Base-by-base conservation (phyloP, 2,888 invertebrate genomes). In the Drosophila prostipennis region DNA sequence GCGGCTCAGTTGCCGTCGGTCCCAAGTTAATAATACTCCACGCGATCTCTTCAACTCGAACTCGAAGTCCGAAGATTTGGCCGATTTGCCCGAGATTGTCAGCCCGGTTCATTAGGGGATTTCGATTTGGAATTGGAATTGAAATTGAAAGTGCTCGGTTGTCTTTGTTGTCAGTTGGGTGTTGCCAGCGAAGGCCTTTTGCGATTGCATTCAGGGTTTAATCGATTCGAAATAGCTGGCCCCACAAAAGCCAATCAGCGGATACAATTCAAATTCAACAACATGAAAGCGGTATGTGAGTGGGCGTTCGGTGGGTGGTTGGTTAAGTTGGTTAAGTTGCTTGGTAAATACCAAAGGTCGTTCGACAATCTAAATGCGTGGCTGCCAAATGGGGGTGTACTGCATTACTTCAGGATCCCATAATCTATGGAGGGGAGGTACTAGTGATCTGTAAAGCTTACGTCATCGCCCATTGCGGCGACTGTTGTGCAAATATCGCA, bases 1-100 rank as follows among this genome's bases (percentile, higher is more conserved):
- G 87, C 89, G 89, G 73, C 84, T 82, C 82, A 82, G 82, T 82
- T 80, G 81, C 81, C 80, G 84, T 82, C 89, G 82, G 82, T 83
- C 78, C 83, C 65, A 75, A 88, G 81, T 68, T 56, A 85, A 79
- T 81, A 79, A 79, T 81, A 79, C 74, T 87, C 68, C 57, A 51
- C 72, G 78, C 64, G 79, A 64, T 73, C 61, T 77, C 87, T 67
- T 65, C 5, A 29, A 29, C n/a, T n/a, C 26, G 19, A 32, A 58
- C 57, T 40, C 39, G 58, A 29, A 29, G 57, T 40, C 39, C 57
- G 57, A 58, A 39, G 48, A 48, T 19, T 39, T 56, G 57, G 37
- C 57, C 57, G 56, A 57, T 48, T 57, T 57, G 57, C 57, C 55
- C 39, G 39, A 57, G 56, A 57, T 48, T 34, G 48, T 48, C 48